These are phyloP conservation scores for Parapsyche elsis DNA, from an alignment of 1,140 invertebrate genomes.

Conservation along the genomic window DNA sequence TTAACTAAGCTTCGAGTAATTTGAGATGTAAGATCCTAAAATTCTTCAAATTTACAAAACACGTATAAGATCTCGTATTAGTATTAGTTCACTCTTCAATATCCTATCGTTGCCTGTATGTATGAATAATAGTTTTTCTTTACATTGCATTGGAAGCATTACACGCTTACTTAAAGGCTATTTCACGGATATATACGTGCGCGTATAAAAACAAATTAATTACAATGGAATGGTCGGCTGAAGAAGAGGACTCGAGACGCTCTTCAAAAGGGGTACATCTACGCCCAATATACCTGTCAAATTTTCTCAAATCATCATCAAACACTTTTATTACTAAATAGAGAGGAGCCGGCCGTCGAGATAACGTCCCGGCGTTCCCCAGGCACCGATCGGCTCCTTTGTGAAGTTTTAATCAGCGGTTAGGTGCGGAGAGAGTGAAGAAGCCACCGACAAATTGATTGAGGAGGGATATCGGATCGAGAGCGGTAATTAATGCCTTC, in stretches of 20 bases:
- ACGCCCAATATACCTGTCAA: conserved; percentile 46
- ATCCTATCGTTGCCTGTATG: too few relatives aligned
- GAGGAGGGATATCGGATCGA: conserved; percentile 47
- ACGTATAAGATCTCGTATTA: too few relatives aligned
- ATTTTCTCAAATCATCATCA: conserved; percentile 49
- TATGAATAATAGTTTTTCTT: too few relatives aligned
- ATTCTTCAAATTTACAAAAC: too few relatives aligned
- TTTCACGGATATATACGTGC: conserved; percentile 5
- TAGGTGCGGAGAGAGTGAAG: conserved; percentile 15
- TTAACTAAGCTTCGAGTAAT: too few relatives aligned
- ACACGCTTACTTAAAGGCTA: not conserved
- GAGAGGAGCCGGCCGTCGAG: conserved; percentile 10
- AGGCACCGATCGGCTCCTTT: conserved; percentile 17
- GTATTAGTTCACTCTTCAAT: too few relatives aligned
- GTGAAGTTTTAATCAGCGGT: conserved; percentile 38
- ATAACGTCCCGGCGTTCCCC: not conserved
- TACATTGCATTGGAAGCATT: conserved; percentile 1
- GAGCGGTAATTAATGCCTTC: conserved; percentile 33
- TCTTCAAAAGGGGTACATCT: not conserved
- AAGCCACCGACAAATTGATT: conserved; percentile 49
- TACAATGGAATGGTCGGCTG: not conserved
- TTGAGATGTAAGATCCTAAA: too few relatives aligned
- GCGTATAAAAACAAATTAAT: conserved; percentile 28
- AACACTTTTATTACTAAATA: conserved; percentile 51
- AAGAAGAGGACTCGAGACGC: not conserved